Conservation (phyloP, 2,113 vertebrate species). For the Cathartes aura region DNA sequence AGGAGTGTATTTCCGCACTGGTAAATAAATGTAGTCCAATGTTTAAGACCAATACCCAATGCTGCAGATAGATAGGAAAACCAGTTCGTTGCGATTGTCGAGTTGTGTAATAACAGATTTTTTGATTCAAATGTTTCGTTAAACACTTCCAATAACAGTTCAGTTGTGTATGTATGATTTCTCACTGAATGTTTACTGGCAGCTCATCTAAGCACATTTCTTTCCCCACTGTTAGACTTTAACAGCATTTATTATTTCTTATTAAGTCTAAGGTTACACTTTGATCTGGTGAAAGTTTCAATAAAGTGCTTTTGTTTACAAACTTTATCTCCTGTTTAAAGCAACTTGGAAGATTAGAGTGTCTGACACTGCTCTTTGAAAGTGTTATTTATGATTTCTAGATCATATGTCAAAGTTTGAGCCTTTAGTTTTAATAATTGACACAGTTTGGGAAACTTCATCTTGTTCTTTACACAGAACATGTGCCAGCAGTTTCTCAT, state of each 20-base stretch:
- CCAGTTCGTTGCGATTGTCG: not conserved
- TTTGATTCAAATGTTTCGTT: not conserved
- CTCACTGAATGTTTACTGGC: not conserved
- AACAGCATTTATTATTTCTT: conserved; percentile 45
- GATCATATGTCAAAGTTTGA: conserved; percentile 56
- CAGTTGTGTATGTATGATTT: not conserved
- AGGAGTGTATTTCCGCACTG: not conserved
- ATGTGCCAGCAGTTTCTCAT: conserved; percentile 43
- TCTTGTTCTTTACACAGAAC: conserved; percentile 39
- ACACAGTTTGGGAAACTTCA: conserved; percentile 37
- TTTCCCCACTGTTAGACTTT: conserved; percentile 1
- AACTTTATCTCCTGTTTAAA: conserved; percentile 56
- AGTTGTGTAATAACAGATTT: not conserved
- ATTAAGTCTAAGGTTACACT: conserved; percentile 48
- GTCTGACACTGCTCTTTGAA: conserved; percentile 48
- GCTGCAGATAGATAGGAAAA: not conserved
- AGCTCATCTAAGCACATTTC: not conserved
- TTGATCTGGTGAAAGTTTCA: conserved; percentile 63
- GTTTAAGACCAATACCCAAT: not conserved
- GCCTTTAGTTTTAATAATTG: conserved; percentile 58
- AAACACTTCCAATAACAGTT: not conserved
- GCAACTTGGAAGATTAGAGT: conserved; percentile 34
- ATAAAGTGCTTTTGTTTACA: conserved; percentile 57
- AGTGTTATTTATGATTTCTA: conserved; percentile 54
- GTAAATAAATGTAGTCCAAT: not conserved